A percentile compares a stretch with the other conserved stretches of the same genome.
Conservation (phyloP, 2,797 vertebrate species). For the Bryconaethiops microstoma region DNA sequence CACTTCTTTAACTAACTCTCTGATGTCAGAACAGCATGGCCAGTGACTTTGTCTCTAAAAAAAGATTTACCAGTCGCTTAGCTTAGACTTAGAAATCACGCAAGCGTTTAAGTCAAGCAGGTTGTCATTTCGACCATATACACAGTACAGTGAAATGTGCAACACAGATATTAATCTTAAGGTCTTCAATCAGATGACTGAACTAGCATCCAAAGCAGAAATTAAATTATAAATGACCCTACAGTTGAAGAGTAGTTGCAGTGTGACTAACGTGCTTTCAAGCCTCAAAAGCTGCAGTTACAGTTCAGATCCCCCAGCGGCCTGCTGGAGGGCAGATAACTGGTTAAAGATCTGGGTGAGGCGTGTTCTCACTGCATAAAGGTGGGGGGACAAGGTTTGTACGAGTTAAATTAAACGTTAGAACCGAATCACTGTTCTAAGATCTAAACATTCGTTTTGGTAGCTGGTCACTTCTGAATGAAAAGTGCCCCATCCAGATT, state of each 20-base stretch:
- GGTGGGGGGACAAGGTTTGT: neutral
- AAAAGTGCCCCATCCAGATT: neutral
- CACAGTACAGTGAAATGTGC: too few species aligned
- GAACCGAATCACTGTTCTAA: neutral
- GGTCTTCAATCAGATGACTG: neutral
- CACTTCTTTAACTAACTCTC: neutral
- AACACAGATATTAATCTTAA: too few species aligned
- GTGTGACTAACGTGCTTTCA: neutral
- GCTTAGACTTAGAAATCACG: neutral
- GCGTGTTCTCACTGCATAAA: neutral
- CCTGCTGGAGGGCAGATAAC: neutral
- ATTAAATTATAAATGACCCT: neutral
- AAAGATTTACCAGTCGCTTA: neutral
- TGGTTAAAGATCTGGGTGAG: neutral
- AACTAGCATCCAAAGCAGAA: neutral
- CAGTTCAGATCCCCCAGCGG: neutral
- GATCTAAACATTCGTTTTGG: neutral
- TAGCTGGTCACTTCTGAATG: constrained; percentile 5
- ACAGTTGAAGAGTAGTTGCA: neutral
- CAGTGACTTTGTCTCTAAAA: neutral
- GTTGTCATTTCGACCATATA: too few species aligned
- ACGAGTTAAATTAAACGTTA: neutral
- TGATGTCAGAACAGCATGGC: neutral
- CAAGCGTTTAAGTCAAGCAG: too few species aligned
- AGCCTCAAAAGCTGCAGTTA: neutral